Base-by-base conservation (phyloP, 2,888 invertebrate genomes). In the Volucella inanis region DNA sequence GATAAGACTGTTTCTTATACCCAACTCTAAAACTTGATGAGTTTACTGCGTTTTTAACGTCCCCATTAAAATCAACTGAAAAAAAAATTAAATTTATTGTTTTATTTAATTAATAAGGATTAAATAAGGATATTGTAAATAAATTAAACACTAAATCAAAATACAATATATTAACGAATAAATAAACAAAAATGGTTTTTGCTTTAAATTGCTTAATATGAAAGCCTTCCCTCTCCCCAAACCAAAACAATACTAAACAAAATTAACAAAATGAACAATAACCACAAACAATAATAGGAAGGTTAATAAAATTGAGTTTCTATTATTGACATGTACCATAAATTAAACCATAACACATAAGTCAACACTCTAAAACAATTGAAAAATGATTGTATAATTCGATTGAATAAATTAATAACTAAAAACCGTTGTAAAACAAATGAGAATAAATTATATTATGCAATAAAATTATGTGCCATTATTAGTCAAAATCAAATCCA, bases 401-500 rank as follows among this genome's bases (percentile, higher is more conserved):
- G 4, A 38, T 55, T 45, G 77, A 57, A 47, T 31, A 74, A 10
- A 54, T 39, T 78, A 52, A 12, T 9, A 31, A 43, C 54, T 64
- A 64, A n/a, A 57, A 52, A 70, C 54, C 49, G 77, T 31, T 79
- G 38, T 62, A 87, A 67, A 77, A 70, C 75, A 79, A 87, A 80
- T 64, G 55, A 76, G 55, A 79, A 79, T 77, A 79, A 74, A 31
- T 52, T 87, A 87, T 89, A 87, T 88, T 89, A 91, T 90, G 90
- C 91, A 92, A 92, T 91, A 91, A 91, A 90, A 90, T 89, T 89
- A 91, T 92, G 92, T 92, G 92, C 92, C 92, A 91, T 92, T 92
- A 91, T 90, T 89, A 91, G 90, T 88, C 88, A 87, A 89, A 84
- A 84, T 84, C 79, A 81, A 85, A 79, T 65, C 50, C 65, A 75